These are phyloP conservation scores for Calvadosia cruxmelitensis DNA, from an alignment of 30 jellyfish, hydroid and myxozoan species.

Conservation along the genomic window DNA sequence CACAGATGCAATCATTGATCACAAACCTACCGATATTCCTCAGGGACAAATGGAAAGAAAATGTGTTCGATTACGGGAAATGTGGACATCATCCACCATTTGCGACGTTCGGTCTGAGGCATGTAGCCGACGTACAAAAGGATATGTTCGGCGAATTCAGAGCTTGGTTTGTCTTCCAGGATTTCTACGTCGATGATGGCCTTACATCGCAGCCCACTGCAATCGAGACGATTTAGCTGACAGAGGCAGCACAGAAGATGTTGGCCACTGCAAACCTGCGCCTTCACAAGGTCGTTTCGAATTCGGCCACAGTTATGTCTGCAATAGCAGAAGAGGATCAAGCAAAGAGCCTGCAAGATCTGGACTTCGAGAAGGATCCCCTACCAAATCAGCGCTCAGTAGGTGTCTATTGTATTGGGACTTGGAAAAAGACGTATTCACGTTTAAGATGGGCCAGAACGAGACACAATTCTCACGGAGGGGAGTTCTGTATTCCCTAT, in stretches of 20 bases:
- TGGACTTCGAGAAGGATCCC: slow-evolving; percentile 12
- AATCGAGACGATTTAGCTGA: slow-evolving; percentile 16
- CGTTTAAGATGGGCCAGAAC: slow-evolving; percentile 7
- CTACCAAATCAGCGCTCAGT: slow-evolving; percentile 28
- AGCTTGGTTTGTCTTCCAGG: slow-evolving; percentile 19
- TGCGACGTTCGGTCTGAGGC: no score
- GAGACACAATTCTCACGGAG: slow-evolving; percentile 16
- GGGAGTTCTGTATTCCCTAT: slow-evolving; percentile 9
- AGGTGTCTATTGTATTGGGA: slow-evolving; percentile 32
- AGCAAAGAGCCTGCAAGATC: slow-evolving; percentile 11
- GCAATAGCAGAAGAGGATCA: slow-evolving; percentile 18
- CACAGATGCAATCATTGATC: background rate
- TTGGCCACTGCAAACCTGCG: slow-evolving; percentile 5
- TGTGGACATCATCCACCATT: background rate
- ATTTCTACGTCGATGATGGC: slow-evolving; percentile 49
- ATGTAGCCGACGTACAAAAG: no score
- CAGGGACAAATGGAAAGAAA: background rate
- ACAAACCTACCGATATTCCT: background rate
- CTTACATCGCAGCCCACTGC: no score
- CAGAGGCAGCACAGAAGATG: background rate
- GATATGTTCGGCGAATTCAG: no score
- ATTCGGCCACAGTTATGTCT: slow-evolving; percentile 13
- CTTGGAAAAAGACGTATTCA: slow-evolving; percentile 21
- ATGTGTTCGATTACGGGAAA: background rate
- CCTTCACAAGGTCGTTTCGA: slow-evolving; percentile 16